Base-by-base conservation (phyloP, 2,888 invertebrate genomes). In the Stenoptilia bipunctidactyla region DNA sequence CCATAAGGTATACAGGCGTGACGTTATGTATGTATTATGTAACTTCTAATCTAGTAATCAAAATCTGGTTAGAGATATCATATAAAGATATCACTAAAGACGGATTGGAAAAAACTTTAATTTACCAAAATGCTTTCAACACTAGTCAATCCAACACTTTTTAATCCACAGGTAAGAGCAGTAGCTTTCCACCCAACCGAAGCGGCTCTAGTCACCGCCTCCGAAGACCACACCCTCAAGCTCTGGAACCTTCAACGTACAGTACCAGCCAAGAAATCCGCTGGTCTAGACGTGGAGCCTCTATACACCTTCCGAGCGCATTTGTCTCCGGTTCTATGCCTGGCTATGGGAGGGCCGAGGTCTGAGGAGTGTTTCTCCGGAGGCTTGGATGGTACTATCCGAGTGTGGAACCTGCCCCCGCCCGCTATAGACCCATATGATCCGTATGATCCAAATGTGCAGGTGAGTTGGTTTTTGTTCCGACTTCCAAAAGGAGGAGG, bases 211-310 rank as follows among this genome's bases (percentile, higher is more conserved):
- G 94, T 99, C 61, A 98, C 99, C 15, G 98, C 97, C 30, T 97
- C 97, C 42, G 99, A 99, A 76, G 99, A 99, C 85, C 97, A 98
- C 75, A 98, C 98, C 38, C 87, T 99, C 34, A 99, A 99, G 83
- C 85, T 99, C 66, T 99, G 99, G 99, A 99, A 99, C 87, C 87
- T 99, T 53, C 97, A 97, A 73, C 97, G 97, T 85, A 97, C 97
- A 40, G 96, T 97, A 54, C 96, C 96, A 53, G 96, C 97, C 45
- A 98, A 98, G 87, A 97, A 97, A 88, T 94, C 95, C 13, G 93
- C 96, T 52, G 96, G 96, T 40, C 86, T 97, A 50, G 99, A 99
- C 75, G 96, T 99, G 48, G 99, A 99, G 84, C 99, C 99, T 39
- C 87, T 98, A 44, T 98, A 99, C 79, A 99, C 99, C 52, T 99